These are phyloP conservation scores for Eledona agricola DNA, from an alignment of 2,888 invertebrate species.

Conservation along the genomic window DNA sequence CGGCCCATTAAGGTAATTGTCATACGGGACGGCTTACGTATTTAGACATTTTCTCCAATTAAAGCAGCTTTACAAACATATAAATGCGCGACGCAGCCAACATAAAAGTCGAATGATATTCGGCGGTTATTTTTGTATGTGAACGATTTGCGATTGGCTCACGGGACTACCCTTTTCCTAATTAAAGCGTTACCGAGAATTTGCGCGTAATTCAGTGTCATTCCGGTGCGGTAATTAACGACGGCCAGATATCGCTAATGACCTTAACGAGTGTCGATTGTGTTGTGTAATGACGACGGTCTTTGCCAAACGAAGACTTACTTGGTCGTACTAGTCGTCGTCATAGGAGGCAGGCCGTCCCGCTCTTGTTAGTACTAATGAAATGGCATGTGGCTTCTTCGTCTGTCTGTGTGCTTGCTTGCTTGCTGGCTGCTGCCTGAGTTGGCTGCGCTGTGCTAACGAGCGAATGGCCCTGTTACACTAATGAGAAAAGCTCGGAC, in stretches of 20 bases:
- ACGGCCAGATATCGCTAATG: slow-evolving; percentile 41
- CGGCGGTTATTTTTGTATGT: slow-evolving; percentile 15
- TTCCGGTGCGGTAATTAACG: slow-evolving; percentile 37
- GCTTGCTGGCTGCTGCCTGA: no score
- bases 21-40: slow-evolving; percentile 36
- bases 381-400: slow-evolving; percentile 55
- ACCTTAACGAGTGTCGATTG: slow-evolving; percentile 43
- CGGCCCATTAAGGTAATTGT: slow-evolving; percentile 37
- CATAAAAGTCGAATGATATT: slow-evolving; percentile 23
- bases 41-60: slow-evolving; percentile 39
- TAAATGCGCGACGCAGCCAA: slow-evolving; percentile 18
- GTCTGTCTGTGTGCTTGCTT: slow-evolving; percentile 51
- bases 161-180: slow-evolving; percentile 9
- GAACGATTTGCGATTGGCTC: slow-evolving; percentile 4
- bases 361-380: slow-evolving; percentile 38
- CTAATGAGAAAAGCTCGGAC: slow-evolving; percentile 62
- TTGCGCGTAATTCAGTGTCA: slow-evolving; percentile 38
- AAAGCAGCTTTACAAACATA: slow-evolving; percentile 32
- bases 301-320: slow-evolving; percentile 29
- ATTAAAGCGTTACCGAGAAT: slow-evolving; percentile 39
- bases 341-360: slow-evolving; percentile 22
- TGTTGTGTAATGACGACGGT: slow-evolving; percentile 33
- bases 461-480: slow-evolving; percentile 60
- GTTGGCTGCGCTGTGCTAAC: slow-evolving; percentile 51
- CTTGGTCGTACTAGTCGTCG: slow-evolving; percentile 26